These are phyloP conservation scores for Melanotaenia maccullochi DNA, from an alignment of 2,797 vertebrate genomes.

Conservation along the genomic window DNA sequence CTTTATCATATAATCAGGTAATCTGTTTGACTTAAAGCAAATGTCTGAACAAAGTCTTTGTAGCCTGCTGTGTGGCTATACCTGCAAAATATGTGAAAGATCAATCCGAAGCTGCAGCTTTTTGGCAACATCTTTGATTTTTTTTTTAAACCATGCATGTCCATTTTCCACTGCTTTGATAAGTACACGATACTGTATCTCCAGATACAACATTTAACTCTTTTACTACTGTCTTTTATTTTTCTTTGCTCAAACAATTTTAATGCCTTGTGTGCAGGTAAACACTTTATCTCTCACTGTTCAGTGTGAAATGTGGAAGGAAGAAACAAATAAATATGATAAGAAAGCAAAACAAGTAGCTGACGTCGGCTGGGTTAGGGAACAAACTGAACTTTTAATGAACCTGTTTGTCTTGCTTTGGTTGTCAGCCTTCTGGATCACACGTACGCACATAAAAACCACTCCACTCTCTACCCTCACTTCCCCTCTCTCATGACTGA, in stretches of 20 bases:
- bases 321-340: constrained; percentile 16
- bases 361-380: constrained; percentile 12
- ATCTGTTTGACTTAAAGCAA: constrained; percentile 38
- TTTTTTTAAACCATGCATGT: constrained; percentile 41
- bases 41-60: constrained; percentile 32
- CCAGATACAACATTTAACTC: constrained; percentile 42
- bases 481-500: constrained; percentile 53
- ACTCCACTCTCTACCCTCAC: constrained; percentile 36
- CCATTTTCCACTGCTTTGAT: constrained; percentile 41
- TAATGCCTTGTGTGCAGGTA: constrained; percentile 18
- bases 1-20: constrained; percentile 32
- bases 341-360: constrained; percentile 43
- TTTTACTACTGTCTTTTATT: constrained; percentile 33
- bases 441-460: constrained; percentile 39
- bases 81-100: constrained; percentile 34
- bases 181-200: constrained; percentile 52
- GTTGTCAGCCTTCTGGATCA: constrained; percentile 41
- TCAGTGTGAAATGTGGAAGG: not conserved
- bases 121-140: constrained; percentile 44
- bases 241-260: constrained; percentile 16
- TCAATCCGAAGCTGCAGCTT: constrained; percentile 16
- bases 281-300: constrained; percentile 20
- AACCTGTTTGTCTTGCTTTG: constrained; percentile 64
- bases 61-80: constrained; percentile 24
- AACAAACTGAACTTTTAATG: constrained; percentile 68